A percentile compares a stretch with the other conserved stretches of the same genome.
These are phyloP conservation scores for Diadema setosum DNA, from an alignment of 35 echinoderm and acorn worm species.

Conservation along the genomic window DNA sequence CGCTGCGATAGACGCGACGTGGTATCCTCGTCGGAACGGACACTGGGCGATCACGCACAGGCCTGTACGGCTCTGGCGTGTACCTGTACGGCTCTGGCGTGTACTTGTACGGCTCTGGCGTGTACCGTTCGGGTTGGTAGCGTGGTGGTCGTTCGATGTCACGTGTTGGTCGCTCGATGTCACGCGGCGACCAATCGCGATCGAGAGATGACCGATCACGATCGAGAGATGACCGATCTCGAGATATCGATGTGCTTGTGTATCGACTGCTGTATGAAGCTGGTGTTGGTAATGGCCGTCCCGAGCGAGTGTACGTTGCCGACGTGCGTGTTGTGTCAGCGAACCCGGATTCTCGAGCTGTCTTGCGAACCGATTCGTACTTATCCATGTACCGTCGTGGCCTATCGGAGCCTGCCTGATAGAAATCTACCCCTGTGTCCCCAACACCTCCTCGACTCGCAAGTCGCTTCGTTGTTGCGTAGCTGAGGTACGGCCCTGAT, in stretches of 20 bases:
- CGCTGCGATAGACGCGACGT: background rate
- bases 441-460: background rate
- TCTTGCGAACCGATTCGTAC: background rate
- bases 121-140: too few relatives aligned
- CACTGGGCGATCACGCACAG: background rate
- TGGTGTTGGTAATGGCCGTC: background rate
- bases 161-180: background rate
- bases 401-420: background rate
- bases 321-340: background rate
- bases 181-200: background rate
- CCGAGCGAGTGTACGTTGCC: background rate
- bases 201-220: background rate
- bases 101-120: too few relatives aligned
- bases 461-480: background rate
- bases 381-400: background rate
- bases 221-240: background rate
- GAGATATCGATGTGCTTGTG: too few relatives aligned
- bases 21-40: background rate
- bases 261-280: background rate
- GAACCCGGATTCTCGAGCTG: background rate
- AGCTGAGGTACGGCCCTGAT: background rate
- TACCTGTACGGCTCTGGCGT: too few relatives aligned
- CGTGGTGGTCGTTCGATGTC: too few relatives aligned
- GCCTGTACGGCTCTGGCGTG: constrained; percentile 10
- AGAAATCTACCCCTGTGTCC: background rate